Conservation (phyloP, 2,113 vertebrate genomes). For the Rhizomys pruinosus region DNA sequence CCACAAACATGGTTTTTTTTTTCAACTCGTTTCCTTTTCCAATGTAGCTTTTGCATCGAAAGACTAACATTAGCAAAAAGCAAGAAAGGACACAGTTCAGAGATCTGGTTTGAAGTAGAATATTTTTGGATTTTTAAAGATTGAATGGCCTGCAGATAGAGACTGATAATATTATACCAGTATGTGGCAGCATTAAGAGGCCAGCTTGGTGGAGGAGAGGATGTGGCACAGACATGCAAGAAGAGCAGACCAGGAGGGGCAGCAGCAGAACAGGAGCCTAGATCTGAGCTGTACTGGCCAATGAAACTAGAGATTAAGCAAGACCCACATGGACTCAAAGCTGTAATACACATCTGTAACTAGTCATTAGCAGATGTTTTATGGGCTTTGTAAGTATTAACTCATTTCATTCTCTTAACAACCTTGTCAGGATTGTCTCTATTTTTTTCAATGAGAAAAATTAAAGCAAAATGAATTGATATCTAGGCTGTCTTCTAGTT, state of each 20-base stretch:
- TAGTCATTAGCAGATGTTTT: too few relatives aligned
- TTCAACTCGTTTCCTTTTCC: too few relatives aligned
- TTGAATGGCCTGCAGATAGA: background rate
- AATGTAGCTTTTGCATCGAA: background rate
- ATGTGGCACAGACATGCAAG: too few relatives aligned
- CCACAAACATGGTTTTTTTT: background rate
- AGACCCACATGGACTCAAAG: background rate
- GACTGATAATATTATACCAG: background rate
- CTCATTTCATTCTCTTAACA: background rate
- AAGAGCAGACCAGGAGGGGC: background rate
- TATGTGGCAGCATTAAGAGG: background rate
- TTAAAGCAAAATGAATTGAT: background rate
- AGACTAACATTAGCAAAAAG: background rate
- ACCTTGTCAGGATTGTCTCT: background rate
- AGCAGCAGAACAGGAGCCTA: background rate
- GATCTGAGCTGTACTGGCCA: background rate
- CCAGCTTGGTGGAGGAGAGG: background rate
- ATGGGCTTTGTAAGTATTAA: background rate
- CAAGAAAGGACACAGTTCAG: background rate
- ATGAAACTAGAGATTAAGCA: background rate
- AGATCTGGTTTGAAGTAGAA: background rate
- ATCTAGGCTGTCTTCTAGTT: background rate
- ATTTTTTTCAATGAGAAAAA: background rate
- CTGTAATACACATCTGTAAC: background rate
- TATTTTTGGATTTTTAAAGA: background rate